Evolutionary conservation across 2,113 vertebrate species (phyloP).

Genomic region (Dascyllus trimaculatus): DNA sequence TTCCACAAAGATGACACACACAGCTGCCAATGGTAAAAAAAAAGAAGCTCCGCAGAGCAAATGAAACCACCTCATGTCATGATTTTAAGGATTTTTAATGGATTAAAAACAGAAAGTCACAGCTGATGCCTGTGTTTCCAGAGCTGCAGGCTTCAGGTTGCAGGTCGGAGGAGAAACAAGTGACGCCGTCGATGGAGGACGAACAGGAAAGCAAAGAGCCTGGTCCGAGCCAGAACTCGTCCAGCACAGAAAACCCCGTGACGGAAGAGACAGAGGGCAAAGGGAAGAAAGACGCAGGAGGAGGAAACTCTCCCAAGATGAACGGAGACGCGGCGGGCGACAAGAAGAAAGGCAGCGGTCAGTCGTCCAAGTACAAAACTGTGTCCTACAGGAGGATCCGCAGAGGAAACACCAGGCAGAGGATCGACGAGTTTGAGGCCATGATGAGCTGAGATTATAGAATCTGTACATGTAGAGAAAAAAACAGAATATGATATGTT

Average conservation of each 20-base stretch:
- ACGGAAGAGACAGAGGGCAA: slow-evolving; percentile 1
- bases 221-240: not conserved
- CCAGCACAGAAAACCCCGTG: not conserved
- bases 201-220: not conserved
- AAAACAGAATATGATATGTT: not conserved
- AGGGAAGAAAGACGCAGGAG: not conserved
- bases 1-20: slow-evolving; percentile 46
- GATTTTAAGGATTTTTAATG: not conserved
- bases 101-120: not conserved
- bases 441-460: slow-evolving; percentile 85
- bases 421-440: slow-evolving; percentile 94
- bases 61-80: not conserved
- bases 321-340: slow-evolving; percentile 53
- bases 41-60: not conserved
- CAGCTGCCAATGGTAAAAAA: not conserved
- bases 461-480: no score
- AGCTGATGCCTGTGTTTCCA: slow-evolving; percentile 1
- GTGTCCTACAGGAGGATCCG: slow-evolving; percentile 94
- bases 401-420: slow-evolving; percentile 94
- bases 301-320: not conserved
- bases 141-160: not conserved
- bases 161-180: slow-evolving; percentile 35
- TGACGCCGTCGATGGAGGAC: not conserved
- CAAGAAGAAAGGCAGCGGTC: slow-evolving; percentile 77
- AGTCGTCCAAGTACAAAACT: slow-evolving; percentile 89